Percentiles rank a stretch among this genome's conserved stretches.
Evolutionary conservation across 92 coral and sea anemone genomes (phyloP).

Genomic region (Chrysogorgia sp.): DNA sequence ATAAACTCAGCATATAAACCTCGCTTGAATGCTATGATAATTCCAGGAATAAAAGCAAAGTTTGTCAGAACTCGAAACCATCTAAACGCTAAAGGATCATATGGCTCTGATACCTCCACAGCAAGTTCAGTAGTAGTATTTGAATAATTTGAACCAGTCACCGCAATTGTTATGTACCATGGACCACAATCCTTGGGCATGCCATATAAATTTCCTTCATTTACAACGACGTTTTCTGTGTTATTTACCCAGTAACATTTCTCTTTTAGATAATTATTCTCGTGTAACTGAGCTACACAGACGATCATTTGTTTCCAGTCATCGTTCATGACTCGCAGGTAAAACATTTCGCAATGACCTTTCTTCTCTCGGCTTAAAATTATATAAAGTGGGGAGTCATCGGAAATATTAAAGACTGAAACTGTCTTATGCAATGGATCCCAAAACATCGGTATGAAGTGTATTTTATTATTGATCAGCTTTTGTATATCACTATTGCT

Average conservation of each 20-base stretch:
- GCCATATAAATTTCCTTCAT: conserved; percentile 30
- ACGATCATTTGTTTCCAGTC: background rate
- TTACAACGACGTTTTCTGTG: background rate
- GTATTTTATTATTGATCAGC: background rate
- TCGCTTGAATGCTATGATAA: conserved; percentile 25
- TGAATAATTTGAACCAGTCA: background rate
- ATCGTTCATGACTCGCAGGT: background rate
- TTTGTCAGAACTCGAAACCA: conserved; percentile 39
- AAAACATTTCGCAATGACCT: conserved; percentile 37
- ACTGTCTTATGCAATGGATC: conserved; percentile 14
- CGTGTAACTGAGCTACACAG: conserved; percentile 10
- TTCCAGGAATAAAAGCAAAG: conserved; percentile 27
- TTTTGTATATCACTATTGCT: background rate
- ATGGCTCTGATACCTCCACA: conserved; percentile 33
- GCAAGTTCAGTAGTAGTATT: conserved; percentile 9
- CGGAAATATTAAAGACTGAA: conserved; percentile 22
- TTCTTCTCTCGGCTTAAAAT: conserved; percentile 13
- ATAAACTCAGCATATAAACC: conserved; percentile 29
- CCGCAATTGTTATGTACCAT: conserved; percentile 24
- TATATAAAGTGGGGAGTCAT: conserved; percentile 9
- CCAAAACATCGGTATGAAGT: conserved; percentile 25
- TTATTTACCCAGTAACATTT: conserved; percentile 31
- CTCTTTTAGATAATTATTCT: background rate
- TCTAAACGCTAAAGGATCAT: conserved; percentile 34
- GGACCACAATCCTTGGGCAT: conserved; percentile 35